phyloP scores from a whole-genome alignment of 2,888 invertebrate genomes.

The Torymus texanus region DNA sequence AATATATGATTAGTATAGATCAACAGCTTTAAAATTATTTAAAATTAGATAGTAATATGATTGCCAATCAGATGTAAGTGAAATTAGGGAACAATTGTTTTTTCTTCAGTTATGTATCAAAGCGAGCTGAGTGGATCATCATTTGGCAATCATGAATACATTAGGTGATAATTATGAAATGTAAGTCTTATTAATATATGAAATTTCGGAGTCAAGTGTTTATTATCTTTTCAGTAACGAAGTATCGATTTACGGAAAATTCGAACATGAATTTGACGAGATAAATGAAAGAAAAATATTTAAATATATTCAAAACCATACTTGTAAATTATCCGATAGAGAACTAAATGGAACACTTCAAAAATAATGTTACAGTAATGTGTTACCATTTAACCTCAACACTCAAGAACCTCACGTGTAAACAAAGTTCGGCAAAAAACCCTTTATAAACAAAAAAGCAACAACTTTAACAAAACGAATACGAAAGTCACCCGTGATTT shows the following conservation, averaged over 20 bases:
- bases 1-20: slow-evolving; percentile 4
- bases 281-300: neutral
- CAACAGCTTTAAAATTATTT: neutral
- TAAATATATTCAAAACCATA: neutral
- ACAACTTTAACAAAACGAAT: neutral
- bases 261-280: too few relatives aligned
- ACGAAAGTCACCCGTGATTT: too few relatives aligned
- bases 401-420: slow-evolving; percentile 21
- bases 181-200: too few relatives aligned
- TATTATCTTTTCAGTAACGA: too few relatives aligned
- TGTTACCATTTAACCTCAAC: slow-evolving; percentile 38
- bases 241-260: too few relatives aligned
- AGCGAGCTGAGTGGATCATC: slow-evolving; percentile 73
- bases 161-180: too few relatives aligned
- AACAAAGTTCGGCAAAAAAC: slow-evolving; percentile 35
- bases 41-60: neutral
- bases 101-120: slow-evolving; percentile 71
- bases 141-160: slow-evolving; percentile 58
- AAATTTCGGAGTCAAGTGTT: too few relatives aligned
- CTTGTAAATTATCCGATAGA: neutral
- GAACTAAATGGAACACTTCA: neutral
- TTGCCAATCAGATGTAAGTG: slow-evolving; percentile 60
- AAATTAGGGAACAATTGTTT: slow-evolving; percentile 68
- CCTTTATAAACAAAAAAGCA: neutral
- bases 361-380: neutral